These are phyloP conservation scores for Kradibia gibbosae DNA, from an alignment of 1,140 invertebrate genomes.

Conservation along the genomic window DNA sequence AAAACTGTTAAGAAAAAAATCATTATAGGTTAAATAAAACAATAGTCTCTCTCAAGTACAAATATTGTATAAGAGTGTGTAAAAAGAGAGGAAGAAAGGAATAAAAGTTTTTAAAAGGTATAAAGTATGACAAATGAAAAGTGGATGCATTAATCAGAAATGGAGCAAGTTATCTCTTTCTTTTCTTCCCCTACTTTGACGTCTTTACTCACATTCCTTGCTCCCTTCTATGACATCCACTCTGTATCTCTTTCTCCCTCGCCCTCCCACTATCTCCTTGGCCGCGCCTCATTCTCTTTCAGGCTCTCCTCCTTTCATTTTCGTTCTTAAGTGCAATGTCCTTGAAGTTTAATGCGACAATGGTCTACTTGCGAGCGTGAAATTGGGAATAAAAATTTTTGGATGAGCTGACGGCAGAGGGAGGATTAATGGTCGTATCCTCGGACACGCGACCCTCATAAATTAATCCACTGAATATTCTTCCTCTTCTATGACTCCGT, in stretches of 20 bases:
- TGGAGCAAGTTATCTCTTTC: constrained; percentile 12
- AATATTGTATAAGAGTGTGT: neutral
- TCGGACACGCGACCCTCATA: constrained; percentile 42
- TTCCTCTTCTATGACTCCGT: constrained; percentile 8
- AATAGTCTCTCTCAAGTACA: neutral
- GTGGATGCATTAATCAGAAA: constrained; percentile 45
- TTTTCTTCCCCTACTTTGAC: constrained; percentile 1
- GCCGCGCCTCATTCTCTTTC: too few relatives aligned
- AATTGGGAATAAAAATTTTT: constrained; percentile 56
- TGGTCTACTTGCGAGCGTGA: constrained; percentile 49
- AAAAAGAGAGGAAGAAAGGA: constrained; percentile 3
- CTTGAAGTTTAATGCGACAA: constrained; percentile 54
- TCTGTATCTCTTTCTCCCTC: neutral
- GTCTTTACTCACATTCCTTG: neutral
- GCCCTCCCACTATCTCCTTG: neutral
- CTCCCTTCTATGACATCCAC: neutral
- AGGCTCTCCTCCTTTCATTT: neutral
- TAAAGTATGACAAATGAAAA: constrained; percentile 52
- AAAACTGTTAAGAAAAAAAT: too few relatives aligned
- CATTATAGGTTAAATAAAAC: constrained; percentile 49
- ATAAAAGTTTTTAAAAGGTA: constrained; percentile 27
- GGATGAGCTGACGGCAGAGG: neutral
- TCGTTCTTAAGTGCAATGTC: constrained; percentile 20
- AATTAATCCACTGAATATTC: constrained; percentile 49
- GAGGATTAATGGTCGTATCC: constrained; percentile 48